Evolutionary conservation across 2,888 invertebrate species (phyloP).

Genomic region (Sphaerophoria taeniata): DNA sequence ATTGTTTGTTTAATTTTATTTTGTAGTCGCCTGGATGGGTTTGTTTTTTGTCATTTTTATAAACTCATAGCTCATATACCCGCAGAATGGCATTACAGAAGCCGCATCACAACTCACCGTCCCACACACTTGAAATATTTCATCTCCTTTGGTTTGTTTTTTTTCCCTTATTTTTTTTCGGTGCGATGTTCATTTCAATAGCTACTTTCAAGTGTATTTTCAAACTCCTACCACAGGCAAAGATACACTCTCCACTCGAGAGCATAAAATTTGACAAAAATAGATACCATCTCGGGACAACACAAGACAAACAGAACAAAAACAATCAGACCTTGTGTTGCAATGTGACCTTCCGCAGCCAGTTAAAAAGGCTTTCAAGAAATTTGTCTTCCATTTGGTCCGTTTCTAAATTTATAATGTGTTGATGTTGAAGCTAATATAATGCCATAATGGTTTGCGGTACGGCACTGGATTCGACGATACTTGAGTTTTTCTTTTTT

Average conservation of each 20-base stretch:
- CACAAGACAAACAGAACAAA: background rate
- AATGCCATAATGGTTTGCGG: constrained; percentile 24
- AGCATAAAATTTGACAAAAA: constrained; percentile 23
- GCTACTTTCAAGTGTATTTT: constrained; percentile 16
- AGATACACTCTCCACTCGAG: constrained; percentile 8
- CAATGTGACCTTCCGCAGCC: constrained; percentile 29
- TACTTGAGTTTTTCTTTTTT: constrained; percentile 3
- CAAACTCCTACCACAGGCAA: constrained; percentile 46
- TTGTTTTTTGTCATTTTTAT: constrained; percentile 3
- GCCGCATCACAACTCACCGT: constrained; percentile 12
- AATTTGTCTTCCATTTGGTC: constrained; percentile 61
- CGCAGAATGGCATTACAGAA: constrained; percentile 45
- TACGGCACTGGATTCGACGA: background rate
- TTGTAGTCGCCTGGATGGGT: constrained; percentile 30
- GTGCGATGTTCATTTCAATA: background rate
- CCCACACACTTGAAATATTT: constrained; percentile 39
- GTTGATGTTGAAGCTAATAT: constrained; percentile 24
- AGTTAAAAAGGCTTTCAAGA: constrained; percentile 39
- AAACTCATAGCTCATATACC: constrained; percentile 28
- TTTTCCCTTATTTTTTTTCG: background rate
- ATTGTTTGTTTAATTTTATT: constrained; percentile 50
- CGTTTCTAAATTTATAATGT: constrained; percentile 63
- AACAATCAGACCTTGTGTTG: constrained; percentile 16
- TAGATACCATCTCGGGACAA: constrained; percentile 32
- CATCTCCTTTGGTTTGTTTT: constrained; percentile 10